Evolutionary conservation across 2,113 vertebrate species (phyloP), one percentile per base, ranked within the genome.

Genomic region (Pygoscelis adeliae): DNA sequence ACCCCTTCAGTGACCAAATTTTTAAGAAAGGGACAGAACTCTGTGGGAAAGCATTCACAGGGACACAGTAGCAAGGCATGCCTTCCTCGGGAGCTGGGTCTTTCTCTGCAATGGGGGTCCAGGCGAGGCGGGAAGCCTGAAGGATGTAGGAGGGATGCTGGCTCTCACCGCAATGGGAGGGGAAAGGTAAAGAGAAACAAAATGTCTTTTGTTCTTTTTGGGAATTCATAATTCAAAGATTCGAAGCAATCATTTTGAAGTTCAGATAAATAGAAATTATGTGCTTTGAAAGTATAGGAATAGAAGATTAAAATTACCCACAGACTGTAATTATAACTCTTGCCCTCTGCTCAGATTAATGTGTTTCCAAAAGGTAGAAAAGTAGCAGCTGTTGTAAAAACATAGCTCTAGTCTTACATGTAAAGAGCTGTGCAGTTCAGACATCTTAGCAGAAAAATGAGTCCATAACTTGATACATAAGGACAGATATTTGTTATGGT

Each of bases 241-340:
- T n/a, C 83, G 53, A 93, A 93, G 83, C 27, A 83, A 77, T 72
- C 34, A 46, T 63, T 76, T 26, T 72, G 17, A 72, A 36, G 13
- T 80, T 93, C 40, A 58, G 25, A 76, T 73, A 95, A 95, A 95
- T 7, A 96, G 50, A 83, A 96, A 96, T 95, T 86, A 92, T 62
- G 9, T 40, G 26, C 50, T 95, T 90, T 93, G 49, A 86, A 96
- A 95, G 18, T 34, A 46, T 53, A 86, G 71, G 86, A 80, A 80
- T 53, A 95, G 50, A 91, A 84, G 27, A 82, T 67, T 90, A 76
- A 93, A 92, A 95, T 86, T 95, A 70, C 36, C 19, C 55, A 69
- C 53, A 83, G 53, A 11, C 58, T 86, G 5, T 86, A 96, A 97
- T 93, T 96, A 69, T 65, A 88, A 69, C 36, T 86, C 66, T 53